Evolutionary conservation across 64 coral and sea anemone species (phyloP), one percentile per base, ranked within the genome.

Genomic region (Dendronephthya gigantea): DNA sequence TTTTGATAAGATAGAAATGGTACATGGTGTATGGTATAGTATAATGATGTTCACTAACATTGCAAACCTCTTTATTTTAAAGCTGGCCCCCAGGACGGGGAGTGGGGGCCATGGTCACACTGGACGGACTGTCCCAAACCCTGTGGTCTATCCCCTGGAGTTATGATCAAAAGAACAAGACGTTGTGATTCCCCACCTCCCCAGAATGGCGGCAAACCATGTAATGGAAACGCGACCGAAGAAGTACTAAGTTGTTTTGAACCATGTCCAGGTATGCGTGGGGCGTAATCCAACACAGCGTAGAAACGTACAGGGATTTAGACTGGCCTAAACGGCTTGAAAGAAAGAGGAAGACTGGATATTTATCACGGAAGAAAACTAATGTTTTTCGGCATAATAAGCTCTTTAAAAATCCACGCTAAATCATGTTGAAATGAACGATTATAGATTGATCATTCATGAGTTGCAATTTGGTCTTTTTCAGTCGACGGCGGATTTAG

Each of bases 121-220:
- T 97, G 94, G 94, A 87, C 91, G 0, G 49, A 45, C 7, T 97
- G 94, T 39, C 85, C 94, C 12, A 49, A 93, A 84, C 82, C 85
- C 2, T 97, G 94, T 85, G 94, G 94, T 27, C 62, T 97, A 40
- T n/a, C 84, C 7, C 84, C 91, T 59, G 94, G 94, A 27, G 52
- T 49, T 0, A 49, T 89, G 25, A 88, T 97, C 23, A 76, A 33
- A 51, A 84, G 94, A 82, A 93, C 86, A 23, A 83, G 94, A 76
- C 29, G 81, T 12, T 97, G 94, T 85, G 93, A 97, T 59, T 51
- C 50, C 14, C 94, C 94, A 10, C 94, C 94, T 16, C 83, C 91
- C 11, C 93, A 93, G 89, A 97, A 90, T 90, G 91, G 94, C 15
- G 94, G 94, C 12, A 93, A 97, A 40, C 37, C 66, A 1, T 97